phyloP scores from a whole-genome alignment of 1,140 invertebrate genomes.

The Heterodera carotae region DNA sequence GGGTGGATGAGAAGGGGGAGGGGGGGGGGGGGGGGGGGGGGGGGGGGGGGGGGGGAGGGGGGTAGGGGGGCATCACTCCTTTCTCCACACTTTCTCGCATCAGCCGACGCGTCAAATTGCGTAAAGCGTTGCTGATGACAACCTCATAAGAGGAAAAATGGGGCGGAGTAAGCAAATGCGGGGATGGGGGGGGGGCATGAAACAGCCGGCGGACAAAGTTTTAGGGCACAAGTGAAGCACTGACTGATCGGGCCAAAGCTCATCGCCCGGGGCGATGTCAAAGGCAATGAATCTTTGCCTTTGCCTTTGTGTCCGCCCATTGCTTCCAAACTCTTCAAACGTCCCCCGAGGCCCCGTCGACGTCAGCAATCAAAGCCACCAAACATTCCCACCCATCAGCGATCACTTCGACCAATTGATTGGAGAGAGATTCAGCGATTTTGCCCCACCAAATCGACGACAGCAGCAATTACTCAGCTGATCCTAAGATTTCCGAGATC shows the following conservation, averaged over 20 bases:
- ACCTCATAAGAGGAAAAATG: background rate
- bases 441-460: background rate
- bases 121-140: background rate
- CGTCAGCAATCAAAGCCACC: background rate
- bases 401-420: constrained; percentile 1
- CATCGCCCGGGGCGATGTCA: background rate
- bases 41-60: too few species aligned
- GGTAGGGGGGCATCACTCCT: too few species aligned
- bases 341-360: background rate
- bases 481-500: background rate
- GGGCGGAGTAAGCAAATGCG: background rate
- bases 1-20: too few species aligned
- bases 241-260: background rate
- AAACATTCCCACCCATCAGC: background rate
- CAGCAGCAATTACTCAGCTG: background rate
- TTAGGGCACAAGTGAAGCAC: background rate
- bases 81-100: background rate
- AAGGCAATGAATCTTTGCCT: background rate
- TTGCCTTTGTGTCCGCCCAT: background rate
- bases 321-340: background rate
- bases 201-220: background rate
- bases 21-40: too few species aligned
- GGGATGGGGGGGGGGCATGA: too few species aligned
- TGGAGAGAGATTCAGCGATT: background rate
- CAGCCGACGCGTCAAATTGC: background rate